A percentile compares a stretch with the other conserved stretches of the same genome.
Conservation (phyloP, 2,888 invertebrate species). For the Trissolcus japonicus region DNA sequence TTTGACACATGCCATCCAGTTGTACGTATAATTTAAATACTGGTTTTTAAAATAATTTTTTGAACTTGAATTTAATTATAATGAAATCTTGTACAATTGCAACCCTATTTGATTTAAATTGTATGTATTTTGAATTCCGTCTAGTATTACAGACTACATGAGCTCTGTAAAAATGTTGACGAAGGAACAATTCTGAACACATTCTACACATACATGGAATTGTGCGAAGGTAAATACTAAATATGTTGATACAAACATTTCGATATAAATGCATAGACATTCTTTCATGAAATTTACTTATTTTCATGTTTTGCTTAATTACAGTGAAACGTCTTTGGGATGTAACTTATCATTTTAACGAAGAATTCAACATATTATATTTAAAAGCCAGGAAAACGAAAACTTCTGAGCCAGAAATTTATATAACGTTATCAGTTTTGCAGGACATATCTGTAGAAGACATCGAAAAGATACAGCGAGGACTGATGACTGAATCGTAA, state of each 20-base stretch:
- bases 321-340: conserved; percentile 77
- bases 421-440: conserved; percentile 75
- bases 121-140: conserved; percentile 45
- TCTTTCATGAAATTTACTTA: conserved; percentile 17
- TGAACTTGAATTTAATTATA: not conserved
- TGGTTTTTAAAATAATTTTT: not conserved
- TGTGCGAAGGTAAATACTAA: conserved; percentile 77
- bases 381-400: conserved; percentile 75
- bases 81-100: conserved; percentile 3
- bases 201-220: conserved; percentile 78
- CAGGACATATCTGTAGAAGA: conserved; percentile 72
- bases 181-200: conserved; percentile 76
- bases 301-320: conserved; percentile 37
- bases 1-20: conserved; percentile 69
- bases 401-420: conserved; percentile 70
- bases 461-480: conserved; percentile 76
- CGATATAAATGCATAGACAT: not conserved
- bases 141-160: conserved; percentile 76
- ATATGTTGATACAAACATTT: not conserved
- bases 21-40: conserved; percentile 63
- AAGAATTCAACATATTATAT: conserved; percentile 73
- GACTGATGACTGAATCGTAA: conserved; percentile 68
- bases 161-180: conserved; percentile 75
- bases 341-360: conserved; percentile 75
- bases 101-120: not conserved